phyloP scores from a whole-genome alignment of 2,113 vertebrate genomes.

The Hirundichthys speculiger region DNA sequence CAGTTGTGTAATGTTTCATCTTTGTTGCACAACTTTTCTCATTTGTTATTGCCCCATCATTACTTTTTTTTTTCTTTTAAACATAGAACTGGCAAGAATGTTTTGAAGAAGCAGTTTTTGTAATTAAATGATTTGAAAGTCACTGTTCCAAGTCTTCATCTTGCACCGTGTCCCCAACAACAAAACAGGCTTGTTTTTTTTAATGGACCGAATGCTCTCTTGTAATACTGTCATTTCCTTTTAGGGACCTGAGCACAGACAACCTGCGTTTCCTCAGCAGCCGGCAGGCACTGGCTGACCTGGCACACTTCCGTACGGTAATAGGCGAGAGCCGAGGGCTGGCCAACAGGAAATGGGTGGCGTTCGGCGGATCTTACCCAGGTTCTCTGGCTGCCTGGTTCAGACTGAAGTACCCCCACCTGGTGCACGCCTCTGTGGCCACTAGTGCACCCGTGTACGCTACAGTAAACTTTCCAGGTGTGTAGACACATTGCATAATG shows the following conservation, averaged over 20 bases:
- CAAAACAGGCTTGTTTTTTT: not conserved
- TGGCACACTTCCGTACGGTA: conserved; percentile 73
- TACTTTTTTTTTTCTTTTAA: no score
- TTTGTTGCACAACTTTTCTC: no score
- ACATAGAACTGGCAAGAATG: no score
- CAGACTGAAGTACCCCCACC: conserved; percentile 75
- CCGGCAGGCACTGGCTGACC: conserved; percentile 73
- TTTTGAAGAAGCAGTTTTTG: no score
- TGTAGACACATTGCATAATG: not conserved
- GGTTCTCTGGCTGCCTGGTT: conserved; percentile 78
- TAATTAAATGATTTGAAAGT: no score
- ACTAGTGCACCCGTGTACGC: conserved; percentile 72
- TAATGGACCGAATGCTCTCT: not conserved
- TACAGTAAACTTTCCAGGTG: conserved; percentile 77
- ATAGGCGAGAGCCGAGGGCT: conserved; percentile 50
- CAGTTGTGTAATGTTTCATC: no score
- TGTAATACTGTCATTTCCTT: conserved; percentile 1
- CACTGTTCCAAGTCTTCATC: no score
- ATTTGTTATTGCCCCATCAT: no score
- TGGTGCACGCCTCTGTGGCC: conserved; percentile 73
- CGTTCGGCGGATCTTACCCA: conserved; percentile 74
- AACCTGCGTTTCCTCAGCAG: conserved; percentile 75
- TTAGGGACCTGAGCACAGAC: conserved; percentile 70
- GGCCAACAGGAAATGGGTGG: conserved; percentile 65
- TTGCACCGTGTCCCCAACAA: no score